Base-by-base conservation (phyloP, 1,140 invertebrate species). In the Drosophila bocki region DNA sequence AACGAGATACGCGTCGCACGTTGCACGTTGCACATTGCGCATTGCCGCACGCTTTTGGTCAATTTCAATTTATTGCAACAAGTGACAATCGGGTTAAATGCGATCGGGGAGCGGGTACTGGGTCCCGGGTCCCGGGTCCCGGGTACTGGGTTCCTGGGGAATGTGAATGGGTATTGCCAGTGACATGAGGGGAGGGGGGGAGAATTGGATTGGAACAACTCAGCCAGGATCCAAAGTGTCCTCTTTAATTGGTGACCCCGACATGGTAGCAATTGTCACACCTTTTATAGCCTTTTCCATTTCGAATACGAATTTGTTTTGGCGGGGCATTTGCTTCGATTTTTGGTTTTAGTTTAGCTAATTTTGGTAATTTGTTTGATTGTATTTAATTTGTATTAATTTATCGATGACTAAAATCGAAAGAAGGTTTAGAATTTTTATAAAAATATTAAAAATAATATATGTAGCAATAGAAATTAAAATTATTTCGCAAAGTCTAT, bases 31-130 rank as follows among this genome's bases (percentile, higher is more conserved):
- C 44, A 75, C 50, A 50, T 42, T 53, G 59, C 74, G 67, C 74
- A 68, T 77, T 78, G 75, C 65, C 76, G 76, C 76, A 78, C 65
- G 76, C 76, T 78, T 70, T 78, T 78, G 76, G 75, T 78, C 75
- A 78, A 78, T 78, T 78, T 78, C 76, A 78, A 78, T 78, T 78
- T 78, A 78, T 78, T 78, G 60, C 76, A 78, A 78, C 76, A 72
- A 78, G 75, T 78, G 67, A 78, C 76, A 71, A 58, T 69, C 75
- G 72, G 41, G 19, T 56, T 75, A 75, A 60, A 68, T 58, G 75
- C 41, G 54, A 56, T 39, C 53, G 33, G 33, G 51, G 15, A 22
- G 19, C 3, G 37, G 41, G 39, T n/a, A 19, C 22, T 22, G 22
- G 22, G 22, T 22, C 22, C 22, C 22, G 22, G 22, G 19, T 29